Conservation (phyloP, 2,888 invertebrate genomes). For the Nineta flava region DNA sequence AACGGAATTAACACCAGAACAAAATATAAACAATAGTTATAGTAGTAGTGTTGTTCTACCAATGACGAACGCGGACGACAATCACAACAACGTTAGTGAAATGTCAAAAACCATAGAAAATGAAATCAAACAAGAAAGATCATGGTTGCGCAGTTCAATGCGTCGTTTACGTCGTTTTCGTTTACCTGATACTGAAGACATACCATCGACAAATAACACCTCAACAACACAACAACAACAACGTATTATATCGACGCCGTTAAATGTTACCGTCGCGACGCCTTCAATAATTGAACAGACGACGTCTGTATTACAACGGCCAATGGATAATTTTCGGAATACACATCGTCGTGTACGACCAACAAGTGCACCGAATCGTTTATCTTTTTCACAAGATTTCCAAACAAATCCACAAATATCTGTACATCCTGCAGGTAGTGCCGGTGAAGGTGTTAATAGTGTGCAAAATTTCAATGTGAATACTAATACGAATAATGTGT, state of each 20-base stretch:
- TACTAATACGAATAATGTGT: slow-evolving; percentile 12
- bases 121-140: slow-evolving; percentile 16
- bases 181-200: slow-evolving; percentile 22
- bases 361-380: slow-evolving; percentile 12
- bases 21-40: not conserved
- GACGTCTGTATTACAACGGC: slow-evolving; percentile 14
- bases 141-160: slow-evolving; percentile 40
- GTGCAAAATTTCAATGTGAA: slow-evolving; percentile 6
- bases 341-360: slow-evolving; percentile 7
- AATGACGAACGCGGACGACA: slow-evolving; percentile 6
- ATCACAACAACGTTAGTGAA: slow-evolving; percentile 5
- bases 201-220: not conserved
- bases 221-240: slow-evolving; percentile 3
- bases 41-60: slow-evolving; percentile 19
- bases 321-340: slow-evolving; percentile 14
- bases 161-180: slow-evolving; percentile 34
- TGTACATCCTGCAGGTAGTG: slow-evolving; percentile 2
- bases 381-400: slow-evolving; percentile 9
- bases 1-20: slow-evolving; percentile 5
- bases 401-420: not conserved
- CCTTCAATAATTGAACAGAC: not conserved
- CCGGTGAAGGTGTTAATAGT: slow-evolving; percentile 1
- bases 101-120: not conserved
- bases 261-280: not conserved
- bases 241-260: slow-evolving; percentile 11